Evolutionary conservation across 1,140 invertebrate genomes (phyloP), one percentile per base, ranked within the genome.

Genomic region (Heliconius himera): DNA sequence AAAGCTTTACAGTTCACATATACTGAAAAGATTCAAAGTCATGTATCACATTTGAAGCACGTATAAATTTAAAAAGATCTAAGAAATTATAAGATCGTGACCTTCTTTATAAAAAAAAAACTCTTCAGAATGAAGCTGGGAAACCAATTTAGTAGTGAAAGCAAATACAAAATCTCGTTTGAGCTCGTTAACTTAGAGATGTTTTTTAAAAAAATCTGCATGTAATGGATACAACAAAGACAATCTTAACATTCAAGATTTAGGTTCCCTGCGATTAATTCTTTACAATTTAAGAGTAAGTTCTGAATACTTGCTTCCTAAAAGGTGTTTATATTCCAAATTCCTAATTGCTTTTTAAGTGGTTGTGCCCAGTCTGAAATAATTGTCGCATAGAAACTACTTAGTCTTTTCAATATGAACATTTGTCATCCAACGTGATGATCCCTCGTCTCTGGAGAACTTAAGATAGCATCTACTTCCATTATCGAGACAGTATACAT

Each of bases 391-490:
- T 72, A 72, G 70, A 72, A 29, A 66, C 36, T 70, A 72, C 20
- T 72, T 72, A 72, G 70, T 78, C 77, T 29, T 72, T 77, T 51
- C 70, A 77, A 72, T 54, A 71, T 72, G 22, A 22, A 66, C 76
- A 77, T 72, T 77, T 72, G 76, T 77, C 70, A 71, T 26, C 41
- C 46, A 77, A 46, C 36, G 46, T 38, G 66, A 76, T 76, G 66
- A 70, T 72, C 78, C 66, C 78, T 70, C 36, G 54, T 72, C 36
- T 46, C 46, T 71, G 60, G 26, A 75, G 74, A 73, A 71, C 73
- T 79, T 51, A 33, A 77, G 75, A 81, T 81, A 51, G 73, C 66
- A 75, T 78, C 73, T 74, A 77, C 79, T 78, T 71, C 26, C 73
- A 71, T 78, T 81, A 51, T 77, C 38, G 33, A 54, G 71, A 76